phyloP scores from a whole-genome alignment of 1,140 invertebrate genomes.

The Lycorma delicatula region DNA sequence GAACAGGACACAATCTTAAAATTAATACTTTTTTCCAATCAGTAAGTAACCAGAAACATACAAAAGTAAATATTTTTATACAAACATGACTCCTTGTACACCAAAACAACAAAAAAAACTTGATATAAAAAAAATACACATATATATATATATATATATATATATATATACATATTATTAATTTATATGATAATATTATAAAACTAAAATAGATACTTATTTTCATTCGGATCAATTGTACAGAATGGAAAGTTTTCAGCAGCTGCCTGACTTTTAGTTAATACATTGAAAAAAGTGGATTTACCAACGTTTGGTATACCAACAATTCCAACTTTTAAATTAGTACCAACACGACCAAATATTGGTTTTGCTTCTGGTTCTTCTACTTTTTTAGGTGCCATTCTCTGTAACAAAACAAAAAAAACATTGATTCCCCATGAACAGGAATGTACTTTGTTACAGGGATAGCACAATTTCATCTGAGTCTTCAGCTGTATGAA shows the following conservation, averaged over 20 bases:
- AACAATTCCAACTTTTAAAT: slow-evolving; percentile 93
- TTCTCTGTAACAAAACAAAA: slow-evolving; percentile 39
- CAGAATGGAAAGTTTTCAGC: slow-evolving; percentile 99
- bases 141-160: too few species aligned
- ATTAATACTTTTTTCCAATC: too few species aligned
- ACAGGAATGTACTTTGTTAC: too few species aligned
- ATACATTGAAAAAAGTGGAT: slow-evolving; percentile 98
- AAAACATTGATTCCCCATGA: too few species aligned
- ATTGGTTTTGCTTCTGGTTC: slow-evolving; percentile 79
- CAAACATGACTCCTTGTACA: slow-evolving; percentile 1
- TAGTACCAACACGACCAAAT: slow-evolving; percentile 96
- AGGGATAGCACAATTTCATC: too few species aligned
- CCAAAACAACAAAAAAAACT: background rate
- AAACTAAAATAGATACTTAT: slow-evolving; percentile 70
- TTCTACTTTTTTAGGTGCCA: slow-evolving; percentile 93
- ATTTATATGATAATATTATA: background rate
- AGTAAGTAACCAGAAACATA: too few species aligned
- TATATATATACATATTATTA: too few species aligned
- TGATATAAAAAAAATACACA: too few species aligned
- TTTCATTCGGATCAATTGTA: slow-evolving; percentile 99
- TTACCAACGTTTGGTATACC: slow-evolving; percentile 97
- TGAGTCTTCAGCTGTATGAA: too few species aligned
- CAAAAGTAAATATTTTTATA: too few species aligned
- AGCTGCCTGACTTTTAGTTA: slow-evolving; percentile 91
- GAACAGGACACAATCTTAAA: too few species aligned